phyloP scores from a whole-genome alignment of 2,797 vertebrate species.

The Sebastes goodei region DNA sequence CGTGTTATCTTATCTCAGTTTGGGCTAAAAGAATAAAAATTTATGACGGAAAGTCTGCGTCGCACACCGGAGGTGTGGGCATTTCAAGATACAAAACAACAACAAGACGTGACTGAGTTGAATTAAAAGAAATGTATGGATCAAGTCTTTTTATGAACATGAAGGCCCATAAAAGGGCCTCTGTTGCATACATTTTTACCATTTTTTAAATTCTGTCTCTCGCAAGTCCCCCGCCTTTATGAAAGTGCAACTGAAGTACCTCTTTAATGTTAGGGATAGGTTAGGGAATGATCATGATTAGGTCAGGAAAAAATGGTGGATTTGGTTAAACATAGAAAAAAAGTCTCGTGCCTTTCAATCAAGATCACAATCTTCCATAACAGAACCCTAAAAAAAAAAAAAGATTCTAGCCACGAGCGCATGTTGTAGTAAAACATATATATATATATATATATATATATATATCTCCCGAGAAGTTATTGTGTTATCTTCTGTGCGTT shows the following conservation, averaged over 20 bases:
- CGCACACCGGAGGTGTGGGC: not conserved
- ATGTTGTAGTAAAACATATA: too few relatives aligned
- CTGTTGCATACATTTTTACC: not conserved
- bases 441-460: too few relatives aligned
- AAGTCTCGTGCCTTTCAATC: not conserved
- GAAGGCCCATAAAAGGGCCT: not conserved
- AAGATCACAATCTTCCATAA: too few relatives aligned
- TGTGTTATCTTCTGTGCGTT: too few relatives aligned
- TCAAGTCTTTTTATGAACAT: not conserved
- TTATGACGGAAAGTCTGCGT: not conserved
- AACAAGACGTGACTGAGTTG: not conserved
- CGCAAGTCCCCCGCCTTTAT: not conserved
- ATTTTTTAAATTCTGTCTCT: not conserved
- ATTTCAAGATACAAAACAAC: not conserved
- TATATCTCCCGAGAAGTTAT: too few relatives aligned
- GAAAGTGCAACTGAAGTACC: not conserved
- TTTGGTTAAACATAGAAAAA: not conserved
- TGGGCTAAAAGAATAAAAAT: not conserved
- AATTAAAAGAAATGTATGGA: not conserved
- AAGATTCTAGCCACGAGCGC: too few relatives aligned
- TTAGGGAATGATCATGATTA: not conserved
- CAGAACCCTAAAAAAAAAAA: too few relatives aligned
- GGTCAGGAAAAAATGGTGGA: not conserved
- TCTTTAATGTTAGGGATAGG: not conserved
- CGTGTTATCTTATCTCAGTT: not conserved